Conservation (phyloP, 1,140 invertebrate species). For the Drosophila saltans region DNA sequence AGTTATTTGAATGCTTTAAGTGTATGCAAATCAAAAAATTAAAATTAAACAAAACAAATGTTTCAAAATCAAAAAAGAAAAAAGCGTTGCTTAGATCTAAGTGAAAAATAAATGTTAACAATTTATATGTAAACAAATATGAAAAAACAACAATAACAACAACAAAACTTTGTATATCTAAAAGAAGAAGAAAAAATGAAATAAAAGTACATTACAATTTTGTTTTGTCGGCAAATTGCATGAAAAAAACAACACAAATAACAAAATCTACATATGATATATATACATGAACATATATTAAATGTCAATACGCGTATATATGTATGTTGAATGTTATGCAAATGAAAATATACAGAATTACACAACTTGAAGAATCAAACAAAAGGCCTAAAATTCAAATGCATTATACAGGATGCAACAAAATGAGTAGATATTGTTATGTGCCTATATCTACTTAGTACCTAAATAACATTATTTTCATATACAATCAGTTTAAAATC, state of each 20-base stretch:
- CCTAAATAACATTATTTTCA: too few relatives aligned
- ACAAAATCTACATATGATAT: constrained; percentile 16
- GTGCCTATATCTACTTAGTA: too few relatives aligned
- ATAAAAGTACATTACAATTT: constrained; percentile 33
- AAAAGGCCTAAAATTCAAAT: background rate
- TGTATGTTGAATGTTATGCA: constrained; percentile 35
- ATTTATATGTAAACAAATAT: constrained; percentile 36
- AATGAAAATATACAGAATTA: constrained; percentile 17
- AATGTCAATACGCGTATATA: constrained; percentile 29
- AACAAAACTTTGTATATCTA: constrained; percentile 13
- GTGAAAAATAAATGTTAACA: constrained; percentile 58
- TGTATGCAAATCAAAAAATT: constrained; percentile 26
- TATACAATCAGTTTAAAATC: too few relatives aligned
- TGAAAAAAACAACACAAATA: constrained; percentile 12
- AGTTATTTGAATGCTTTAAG: constrained; percentile 31
- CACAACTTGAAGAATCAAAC: background rate
- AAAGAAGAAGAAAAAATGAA: background rate
- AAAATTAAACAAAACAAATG: background rate
- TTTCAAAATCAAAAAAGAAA: constrained; percentile 37
- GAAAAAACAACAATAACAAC: constrained; percentile 7
- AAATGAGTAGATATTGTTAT: too few relatives aligned
- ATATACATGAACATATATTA: constrained; percentile 31
- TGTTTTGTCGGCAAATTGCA: constrained; percentile 46
- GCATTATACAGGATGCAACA: too few relatives aligned
- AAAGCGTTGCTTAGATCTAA: constrained; percentile 59